Evolutionary conservation across 1,140 invertebrate species (phyloP), one percentile per base, ranked within the genome.

Genomic region (Drosophila biarmipes): DNA sequence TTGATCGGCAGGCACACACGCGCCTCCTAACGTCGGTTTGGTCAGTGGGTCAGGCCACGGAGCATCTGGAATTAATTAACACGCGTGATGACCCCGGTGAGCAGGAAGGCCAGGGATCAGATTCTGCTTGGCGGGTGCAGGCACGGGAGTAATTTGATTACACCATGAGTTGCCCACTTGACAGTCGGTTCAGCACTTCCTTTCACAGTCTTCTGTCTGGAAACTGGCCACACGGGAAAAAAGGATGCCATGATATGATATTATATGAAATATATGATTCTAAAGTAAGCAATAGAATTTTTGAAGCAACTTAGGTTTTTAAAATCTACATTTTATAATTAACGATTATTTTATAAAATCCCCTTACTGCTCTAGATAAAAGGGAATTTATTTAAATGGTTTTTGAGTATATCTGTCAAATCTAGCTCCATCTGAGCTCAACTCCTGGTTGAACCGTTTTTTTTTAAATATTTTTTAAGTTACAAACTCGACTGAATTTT

Each of bases 11-110:
- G 55, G 19, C 45, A 35, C 51, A 54, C 52, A 55, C 42, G 57
- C 43, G 52, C 11, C 37, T 15, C 15, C 29, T 21, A 35, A 46
- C 29, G 17, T 11, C 29, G 35, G 43, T 40, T 37, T 54, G 43
- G 49, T 38, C 58, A 73, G 49, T 63, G 31, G 69, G 67, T 61
- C 69, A 63, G 49, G 46, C 37, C 17, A 24, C 12, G 15, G 6
- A 37, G 61, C 46, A 67, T 63, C 58, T 71, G 63, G 68, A 66
- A 78, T 82, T 81, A 86, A 86, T 85, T 86, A 81, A 66, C 77
- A 64, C 66, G 58, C 49, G 59, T 63, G 67, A 40, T 73, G 46
- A 61, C 38, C 54, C 45, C 38, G 40, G 35, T 29, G 53, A 56
- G 34, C 37, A 35, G 21, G 21, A 49, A 40, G 35, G 19, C 29